These are phyloP conservation scores for Dendropsophus ebraccatus DNA, from an alignment of 2,113 vertebrate genomes.

Conservation along the genomic window DNA sequence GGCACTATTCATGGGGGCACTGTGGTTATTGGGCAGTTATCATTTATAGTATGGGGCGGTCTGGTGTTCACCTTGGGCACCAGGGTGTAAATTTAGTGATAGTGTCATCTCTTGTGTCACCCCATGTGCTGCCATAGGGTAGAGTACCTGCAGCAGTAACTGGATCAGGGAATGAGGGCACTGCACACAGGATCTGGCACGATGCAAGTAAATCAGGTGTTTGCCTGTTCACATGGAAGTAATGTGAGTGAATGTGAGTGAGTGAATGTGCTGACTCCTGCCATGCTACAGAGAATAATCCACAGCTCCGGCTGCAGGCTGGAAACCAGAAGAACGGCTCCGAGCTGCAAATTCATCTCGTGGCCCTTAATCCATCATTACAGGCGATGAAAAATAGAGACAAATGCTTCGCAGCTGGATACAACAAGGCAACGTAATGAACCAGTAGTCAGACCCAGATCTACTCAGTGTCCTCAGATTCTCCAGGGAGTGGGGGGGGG, in stretches of 20 bases:
- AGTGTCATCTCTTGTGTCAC: neutral
- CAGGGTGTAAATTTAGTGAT: neutral
- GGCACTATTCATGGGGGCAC: neutral
- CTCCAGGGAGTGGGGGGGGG: neutral
- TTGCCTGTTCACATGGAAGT: neutral
- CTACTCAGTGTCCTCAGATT: neutral
- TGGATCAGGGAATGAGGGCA: neutral
- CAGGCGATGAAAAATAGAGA: neutral
- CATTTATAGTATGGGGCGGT: too few species aligned
- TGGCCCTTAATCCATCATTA: conserved; percentile 3
- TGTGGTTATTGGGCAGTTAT: neutral
- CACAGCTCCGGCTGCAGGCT: neutral
- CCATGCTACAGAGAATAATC: neutral
- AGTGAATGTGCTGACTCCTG: neutral
- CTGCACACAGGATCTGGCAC: neutral
- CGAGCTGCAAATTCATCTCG: neutral
- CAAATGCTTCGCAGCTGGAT: neutral
- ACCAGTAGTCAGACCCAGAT: neutral
- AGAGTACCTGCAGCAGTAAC: neutral
- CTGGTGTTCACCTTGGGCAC: neutral
- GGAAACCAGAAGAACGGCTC: neutral
- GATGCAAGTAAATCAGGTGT: conserved; percentile 1
- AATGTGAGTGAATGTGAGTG: neutral
- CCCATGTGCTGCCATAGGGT: neutral
- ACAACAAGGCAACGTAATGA: neutral